Base-by-base conservation (phyloP, 2,888 invertebrate species). In the Orgyia antiqua region DNA sequence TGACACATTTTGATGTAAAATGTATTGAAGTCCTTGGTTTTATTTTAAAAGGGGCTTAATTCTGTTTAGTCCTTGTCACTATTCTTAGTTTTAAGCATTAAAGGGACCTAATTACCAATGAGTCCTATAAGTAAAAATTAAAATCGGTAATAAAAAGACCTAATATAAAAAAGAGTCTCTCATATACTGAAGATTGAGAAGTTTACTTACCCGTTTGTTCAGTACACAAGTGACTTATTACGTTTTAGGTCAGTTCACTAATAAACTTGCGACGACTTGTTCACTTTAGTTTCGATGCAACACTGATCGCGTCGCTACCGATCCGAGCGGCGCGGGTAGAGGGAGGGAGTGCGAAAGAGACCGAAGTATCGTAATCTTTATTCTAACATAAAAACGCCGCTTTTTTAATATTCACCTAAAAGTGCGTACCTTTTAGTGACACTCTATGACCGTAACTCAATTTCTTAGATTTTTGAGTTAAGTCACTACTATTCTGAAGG, bases 391-490 rank as follows among this genome's bases (percentile, higher is more conserved):
- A 27, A 17, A 27, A 18, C 17, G 17, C 5, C 26, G 12, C 10
- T 25, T 11, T 27, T 27, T 27, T 27, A 27, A 27, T 27, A 18
- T 10, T 27, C n/a, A 15, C 3, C 4, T 15, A 6, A 18, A 10
- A 17, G 17, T 5, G 12, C 18, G 18, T 9, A 12, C 12, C 18
- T 7, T 27, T 27, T 27, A 8, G 13, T 4, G 26, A 17, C 17
- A 27, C 18, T 18, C 3, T 18, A 18, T 27, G 18, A 17, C 17
- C 12, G 9, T 27, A 27, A 27, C 18, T 17, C 11, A 27, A 17
- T 17, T 27, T 27, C 7, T 7, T n/a, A 27, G 18, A 17, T 17
- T 17, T 17, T 27, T 27, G 26, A 27, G 18, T 17, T 27, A 11
- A 18, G 26, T 18, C 26, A 27, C 12, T 17, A 10, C 18, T 10